phyloP scores from a whole-genome alignment of 2,113 vertebrate species.

The Callospermophilus lateralis region DNA sequence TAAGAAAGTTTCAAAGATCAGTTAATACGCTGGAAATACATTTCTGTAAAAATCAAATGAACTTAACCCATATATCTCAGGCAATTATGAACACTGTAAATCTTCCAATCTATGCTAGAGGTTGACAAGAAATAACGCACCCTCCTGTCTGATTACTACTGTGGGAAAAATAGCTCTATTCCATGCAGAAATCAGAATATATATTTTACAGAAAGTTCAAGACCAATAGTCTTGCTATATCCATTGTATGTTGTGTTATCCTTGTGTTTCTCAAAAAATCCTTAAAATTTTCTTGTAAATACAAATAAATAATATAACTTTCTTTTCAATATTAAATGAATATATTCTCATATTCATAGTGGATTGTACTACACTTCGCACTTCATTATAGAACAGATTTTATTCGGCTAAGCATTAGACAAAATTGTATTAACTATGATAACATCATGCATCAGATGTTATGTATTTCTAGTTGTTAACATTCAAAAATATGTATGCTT shows the following conservation, averaged over 20 bases:
- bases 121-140: neutral
- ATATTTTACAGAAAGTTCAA: neutral
- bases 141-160: neutral
- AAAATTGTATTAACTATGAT: neutral
- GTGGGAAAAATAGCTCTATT: neutral
- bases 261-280: neutral
- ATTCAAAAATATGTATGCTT: neutral
- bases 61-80: neutral
- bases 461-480: neutral
- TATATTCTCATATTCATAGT: neutral
- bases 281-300: neutral
- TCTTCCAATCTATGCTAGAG: neutral
- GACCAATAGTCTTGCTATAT: neutral
- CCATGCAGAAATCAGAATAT: neutral
- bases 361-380: fast-evolving
- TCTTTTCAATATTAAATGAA: neutral
- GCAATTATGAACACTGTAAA: neutral
- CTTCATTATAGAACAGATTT: neutral
- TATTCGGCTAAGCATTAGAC: neutral
- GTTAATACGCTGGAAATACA: neutral
- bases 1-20: neutral
- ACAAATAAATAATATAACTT: neutral
- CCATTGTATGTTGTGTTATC: neutral
- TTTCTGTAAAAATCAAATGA: neutral
- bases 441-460: neutral